Conservation (phyloP, 2,888 invertebrate species). For the Galeruca laticollis region DNA sequence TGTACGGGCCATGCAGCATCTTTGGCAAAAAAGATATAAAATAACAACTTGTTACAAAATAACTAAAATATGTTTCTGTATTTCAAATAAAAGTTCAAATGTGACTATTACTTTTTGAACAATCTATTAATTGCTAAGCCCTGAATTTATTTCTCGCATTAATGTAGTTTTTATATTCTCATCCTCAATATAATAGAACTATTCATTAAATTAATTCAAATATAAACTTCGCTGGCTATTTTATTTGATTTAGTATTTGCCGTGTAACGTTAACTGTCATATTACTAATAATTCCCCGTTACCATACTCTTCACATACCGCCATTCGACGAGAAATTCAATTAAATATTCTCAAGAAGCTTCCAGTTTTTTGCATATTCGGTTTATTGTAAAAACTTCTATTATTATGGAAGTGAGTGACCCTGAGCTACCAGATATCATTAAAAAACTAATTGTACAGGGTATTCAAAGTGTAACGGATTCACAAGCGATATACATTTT, state of each 20-base stretch:
- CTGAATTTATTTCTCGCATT: too few species aligned
- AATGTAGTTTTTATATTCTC: too few species aligned
- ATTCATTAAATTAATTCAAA: too few species aligned
- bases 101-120: too few species aligned
- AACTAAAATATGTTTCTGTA: too few species aligned
- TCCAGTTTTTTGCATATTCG: conserved; percentile 35
- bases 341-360: conserved; percentile 11
- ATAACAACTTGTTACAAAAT: too few species aligned
- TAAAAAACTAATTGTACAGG: conserved; percentile 40
- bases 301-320: neutral
- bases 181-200: too few species aligned
- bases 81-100: too few species aligned
- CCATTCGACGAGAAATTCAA: conserved; percentile 5
- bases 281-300: neutral
- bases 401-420: conserved; percentile 67
- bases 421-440: conserved; percentile 65
- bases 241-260: neutral
- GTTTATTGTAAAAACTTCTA: conserved; percentile 54
- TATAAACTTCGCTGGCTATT: neutral
- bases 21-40: too few species aligned
- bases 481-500: conserved; percentile 13
- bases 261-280: neutral
- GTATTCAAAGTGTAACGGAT: conserved; percentile 29
- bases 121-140: too few species aligned
- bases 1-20: too few species aligned